Conservation (phyloP, 2,888 invertebrate species). For the Ophioninae sp. region DNA sequence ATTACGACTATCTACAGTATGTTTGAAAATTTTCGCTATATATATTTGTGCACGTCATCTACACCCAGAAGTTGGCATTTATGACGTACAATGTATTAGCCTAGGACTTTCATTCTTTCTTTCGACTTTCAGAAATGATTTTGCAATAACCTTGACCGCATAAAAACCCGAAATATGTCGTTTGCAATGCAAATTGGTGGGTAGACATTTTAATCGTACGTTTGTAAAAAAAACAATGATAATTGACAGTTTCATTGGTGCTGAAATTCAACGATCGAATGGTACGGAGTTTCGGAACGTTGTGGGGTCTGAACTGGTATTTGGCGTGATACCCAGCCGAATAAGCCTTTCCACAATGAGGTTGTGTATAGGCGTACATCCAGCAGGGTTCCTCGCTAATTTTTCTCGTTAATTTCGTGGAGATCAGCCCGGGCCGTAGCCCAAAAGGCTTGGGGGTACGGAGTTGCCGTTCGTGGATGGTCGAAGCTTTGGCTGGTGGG, state of each 20-base stretch:
- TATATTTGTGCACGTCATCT: too few species aligned
- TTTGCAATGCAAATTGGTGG: neutral
- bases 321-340: neutral
- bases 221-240: neutral
- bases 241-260: neutral
- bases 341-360: conserved; percentile 1
- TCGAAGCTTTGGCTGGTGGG: conserved; percentile 42
- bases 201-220: neutral
- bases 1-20: too few species aligned
- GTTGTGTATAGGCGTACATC: conserved; percentile 3
- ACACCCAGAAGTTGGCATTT: too few species aligned
- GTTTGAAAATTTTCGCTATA: too few species aligned
- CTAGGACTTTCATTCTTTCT: too few species aligned
- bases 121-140: too few species aligned
- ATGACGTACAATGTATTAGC: too few species aligned
- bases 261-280: neutral
- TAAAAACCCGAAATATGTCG: neutral
- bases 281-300: neutral
- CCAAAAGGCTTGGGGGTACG: conserved; percentile 17
- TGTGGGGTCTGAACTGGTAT: neutral
- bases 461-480: conserved; percentile 44
- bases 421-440: conserved; percentile 51
- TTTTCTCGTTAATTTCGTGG: conserved; percentile 61
- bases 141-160: too few species aligned
- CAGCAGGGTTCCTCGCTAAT: conserved; percentile 42